Base-by-base conservation (phyloP, 2,888 invertebrate genomes). In the Cynaeus angustus region DNA sequence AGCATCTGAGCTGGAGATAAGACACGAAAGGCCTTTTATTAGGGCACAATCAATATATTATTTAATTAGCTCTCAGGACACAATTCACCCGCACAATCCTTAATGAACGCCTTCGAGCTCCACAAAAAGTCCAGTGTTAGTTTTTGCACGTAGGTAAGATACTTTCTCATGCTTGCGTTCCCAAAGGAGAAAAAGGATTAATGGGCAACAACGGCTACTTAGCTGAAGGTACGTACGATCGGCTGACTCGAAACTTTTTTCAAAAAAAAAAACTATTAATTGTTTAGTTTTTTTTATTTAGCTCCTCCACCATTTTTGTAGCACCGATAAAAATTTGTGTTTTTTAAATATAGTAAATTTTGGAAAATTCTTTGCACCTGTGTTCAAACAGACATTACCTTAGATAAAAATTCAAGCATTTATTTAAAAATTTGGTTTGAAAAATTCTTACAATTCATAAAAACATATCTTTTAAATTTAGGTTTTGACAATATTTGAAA, bases 11-110 rank as follows among this genome's bases (percentile, higher is more conserved):
- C 21, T 9, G 3, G 59, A 46, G 59, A 59, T 59, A 59, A 59
- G 59, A 30, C 59, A 59, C 59, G 59, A 26, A 46, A 30, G 33
- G 30, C 41, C 41, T 41, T 56, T 56, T 56, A 56, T 56, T 56
- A 45, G 37, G 13, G 14, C n/a, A 12, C 45, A 59, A 59, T 59
- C 59, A 46, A 59, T 59, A 59, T 59, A 46, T 59, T 59, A 48
- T 59, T 59, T 59, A 59, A 59, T 59, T 59, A 59, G 48, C 21
- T 56, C 56, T 56, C 16, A 41, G 56, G 56, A 56, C 56, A 56
- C 56, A 56, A 56, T 56, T 41, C 56, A 41, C 56, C 56, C 56
- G 43, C 56, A 56, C 41, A 14, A 43, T 8, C 56, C 26, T 26
- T 56, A 56, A 56, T 56, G 56, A 56, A 56, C 26, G 41, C 56